Evolutionary conservation across 2,113 vertebrate genomes (phyloP), one percentile per base, ranked within the genome.

Genomic region (Pyxicephalus adspersus): DNA sequence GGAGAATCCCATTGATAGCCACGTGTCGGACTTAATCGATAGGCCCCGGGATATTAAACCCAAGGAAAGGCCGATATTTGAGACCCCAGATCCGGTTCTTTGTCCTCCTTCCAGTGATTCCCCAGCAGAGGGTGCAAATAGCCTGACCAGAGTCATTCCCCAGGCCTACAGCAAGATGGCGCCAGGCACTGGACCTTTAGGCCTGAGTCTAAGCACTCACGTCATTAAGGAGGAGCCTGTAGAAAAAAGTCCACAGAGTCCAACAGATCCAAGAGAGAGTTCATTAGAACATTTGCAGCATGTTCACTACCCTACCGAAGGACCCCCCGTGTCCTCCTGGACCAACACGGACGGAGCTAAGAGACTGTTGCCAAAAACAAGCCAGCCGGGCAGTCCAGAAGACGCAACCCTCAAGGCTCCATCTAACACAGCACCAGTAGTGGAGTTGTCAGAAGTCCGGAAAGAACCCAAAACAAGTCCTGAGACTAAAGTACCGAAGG

Each of bases 401-500:
- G 83, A 86, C 19, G 72, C 66, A 0, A 83, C 85, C 73, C 84
- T 84, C 80, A 88, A 87, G 4, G 1, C 83, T 3, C 54, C 88
- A 2, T 77, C 84, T 0, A 83, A 64, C 0, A 52, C 83, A 63
- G 60, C 85, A 0, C 71, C 81, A 2, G 64, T 83, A 76, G 57
- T 76, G 4, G 1, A 87, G 25, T 23, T 84, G 64, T 72, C 78
- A 0, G 0, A 51, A 0, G 87, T 90, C 3, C 90, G 91, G 0
- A 83, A 85, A 60, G 82, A 51, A 1, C 76, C 84, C 60, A 76
- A 55, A 17, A 66, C 4, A 34, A 60, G 79, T 2, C 0, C 83
- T 77, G 11, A 88, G 45, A 90, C 92, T 38, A 90, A 93, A 0
- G 91, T 87, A 65, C 84, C 38, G 0, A 83, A 87, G 18, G 90